These are phyloP conservation scores for Sinohyriopsis cumingii DNA, from an alignment of 2,888 invertebrate genomes.

Conservation along the genomic window DNA sequence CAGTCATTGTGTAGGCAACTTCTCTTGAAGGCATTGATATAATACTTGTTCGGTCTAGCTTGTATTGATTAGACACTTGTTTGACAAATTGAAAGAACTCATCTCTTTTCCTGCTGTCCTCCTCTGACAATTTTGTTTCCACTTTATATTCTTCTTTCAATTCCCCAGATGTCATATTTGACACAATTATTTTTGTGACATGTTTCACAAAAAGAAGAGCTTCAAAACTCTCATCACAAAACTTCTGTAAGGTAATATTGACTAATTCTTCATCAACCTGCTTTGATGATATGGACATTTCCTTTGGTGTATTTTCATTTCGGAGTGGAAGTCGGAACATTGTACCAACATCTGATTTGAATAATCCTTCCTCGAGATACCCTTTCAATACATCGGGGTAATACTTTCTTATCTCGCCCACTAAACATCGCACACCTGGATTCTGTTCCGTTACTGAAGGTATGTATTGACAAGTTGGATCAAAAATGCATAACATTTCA, in stretches of 20 bases:
- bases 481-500: slow-evolving; percentile 49
- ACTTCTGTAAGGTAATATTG: slow-evolving; percentile 38
- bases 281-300: slow-evolving; percentile 14
- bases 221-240: slow-evolving; percentile 51
- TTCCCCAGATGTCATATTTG: slow-evolving; percentile 10
- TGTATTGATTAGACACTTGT: slow-evolving; percentile 3
- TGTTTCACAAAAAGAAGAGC: slow-evolving; percentile 61
- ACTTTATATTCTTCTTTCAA: slow-evolving; percentile 4
- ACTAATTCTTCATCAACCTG: slow-evolving; percentile 22
- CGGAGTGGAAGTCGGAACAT: slow-evolving; percentile 66
- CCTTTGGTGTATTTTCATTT: slow-evolving; percentile 50
- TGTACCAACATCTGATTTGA: slow-evolving; percentile 41
- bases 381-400: slow-evolving; percentile 51
- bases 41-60: slow-evolving; percentile 4
- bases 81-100: slow-evolving; percentile 3
- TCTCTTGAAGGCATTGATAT: not conserved
- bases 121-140: slow-evolving; percentile 1
- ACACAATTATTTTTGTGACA: slow-evolving; percentile 46
- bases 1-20: slow-evolving; percentile 17
- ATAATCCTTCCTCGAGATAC: slow-evolving; percentile 48
- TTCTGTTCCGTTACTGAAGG: slow-evolving; percentile 22
- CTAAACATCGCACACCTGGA: slow-evolving; percentile 45
- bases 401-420: slow-evolving; percentile 20
- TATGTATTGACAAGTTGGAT: slow-evolving; percentile 52
- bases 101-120: not conserved